Conservation (phyloP, 2,888 invertebrate species). For the Leptinotarsa peninsularis region DNA sequence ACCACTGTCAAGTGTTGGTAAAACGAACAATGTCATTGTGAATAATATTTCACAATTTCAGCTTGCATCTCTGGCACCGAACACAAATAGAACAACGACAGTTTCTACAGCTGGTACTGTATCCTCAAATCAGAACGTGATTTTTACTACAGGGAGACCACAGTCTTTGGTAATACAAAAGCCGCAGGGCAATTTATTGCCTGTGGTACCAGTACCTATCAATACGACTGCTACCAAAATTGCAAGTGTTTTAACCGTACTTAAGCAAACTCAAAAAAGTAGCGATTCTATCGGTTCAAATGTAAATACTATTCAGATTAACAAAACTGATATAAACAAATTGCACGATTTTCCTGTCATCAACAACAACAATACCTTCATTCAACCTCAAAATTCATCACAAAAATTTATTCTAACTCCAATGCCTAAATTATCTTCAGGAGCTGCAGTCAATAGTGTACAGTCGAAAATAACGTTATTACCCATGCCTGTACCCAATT, state of each 20-base stretch:
- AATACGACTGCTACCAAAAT: constrained; percentile 66
- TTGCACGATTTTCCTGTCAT: constrained; percentile 39
- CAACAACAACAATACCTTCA: constrained; percentile 58
- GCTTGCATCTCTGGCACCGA: constrained; percentile 53
- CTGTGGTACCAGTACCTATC: constrained; percentile 69
- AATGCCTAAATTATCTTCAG: constrained; percentile 72
- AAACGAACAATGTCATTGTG: constrained; percentile 41
- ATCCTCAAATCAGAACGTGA: constrained; percentile 54
- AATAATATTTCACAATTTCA: constrained; percentile 51
- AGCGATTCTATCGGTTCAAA: constrained; percentile 56
- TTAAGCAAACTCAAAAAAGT: constrained; percentile 69
- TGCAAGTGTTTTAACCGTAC: constrained; percentile 70
- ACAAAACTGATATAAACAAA: constrained; percentile 37
- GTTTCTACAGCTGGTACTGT: constrained; percentile 41
- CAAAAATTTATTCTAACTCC: constrained; percentile 70
- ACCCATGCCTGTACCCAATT: constrained; percentile 57
- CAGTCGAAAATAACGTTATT: constrained; percentile 63
- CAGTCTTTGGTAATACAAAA: constrained; percentile 73
- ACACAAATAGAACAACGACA: constrained; percentile 48
- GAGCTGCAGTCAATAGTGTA: constrained; percentile 70
- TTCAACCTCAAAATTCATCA: constrained; percentile 40
- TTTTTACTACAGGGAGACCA: constrained; percentile 58
- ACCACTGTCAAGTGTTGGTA: constrained; percentile 47
- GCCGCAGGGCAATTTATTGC: constrained; percentile 60
- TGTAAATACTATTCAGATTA: constrained; percentile 60